Base-by-base conservation (phyloP, 2,797 vertebrate genomes). In the Agapornis canus region DNA sequence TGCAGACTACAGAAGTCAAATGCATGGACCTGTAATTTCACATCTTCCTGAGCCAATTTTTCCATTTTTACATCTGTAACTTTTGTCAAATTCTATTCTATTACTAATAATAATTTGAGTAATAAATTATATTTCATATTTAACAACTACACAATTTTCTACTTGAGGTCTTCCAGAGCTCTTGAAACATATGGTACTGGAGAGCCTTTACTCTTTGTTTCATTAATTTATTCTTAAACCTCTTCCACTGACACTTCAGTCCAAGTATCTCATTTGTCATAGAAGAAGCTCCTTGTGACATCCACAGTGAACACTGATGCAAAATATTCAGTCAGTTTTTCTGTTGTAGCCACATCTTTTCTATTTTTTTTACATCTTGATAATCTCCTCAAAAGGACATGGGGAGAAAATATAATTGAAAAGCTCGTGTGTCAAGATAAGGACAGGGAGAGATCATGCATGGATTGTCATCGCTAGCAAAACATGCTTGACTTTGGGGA, bases 81-180 rank as follows among this genome's bases (percentile, higher is more conserved):
- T 93, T 86, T 82, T 90, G 39, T 73, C 49, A 79, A 89, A 63
- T 86, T 78, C 18, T 56, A 64, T 87, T 95, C 26, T 22, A 73
- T 90, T 71, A 42, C 25, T 89, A 89, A 69, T 73, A 40, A 27
- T 42, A 18, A 86, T 66, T 82, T 82, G 66, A 73, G 15, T 31
- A 84, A 93, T 86, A 92, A 86, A 93, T 86, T 92, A 76, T 63
- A 79, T 87, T 69, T 25, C 51, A 52, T 14, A 48, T 48, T 71
- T 95, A 91, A 91, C 51, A 91, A 93, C 84, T 89, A 86, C 42
- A 52, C 26, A 79, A 59, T 89, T 94, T 95, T 79, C n/a, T 86
- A 86, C 45, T 60, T 89, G 37, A 94, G 4, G 42, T 93, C 35
- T 51, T 92, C 52, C 31, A 79, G 71, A 89, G 54, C 32, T 93